These are phyloP conservation scores for Lacanobia oleracea DNA, from an alignment of 2,888 invertebrate species.

Conservation along the genomic window DNA sequence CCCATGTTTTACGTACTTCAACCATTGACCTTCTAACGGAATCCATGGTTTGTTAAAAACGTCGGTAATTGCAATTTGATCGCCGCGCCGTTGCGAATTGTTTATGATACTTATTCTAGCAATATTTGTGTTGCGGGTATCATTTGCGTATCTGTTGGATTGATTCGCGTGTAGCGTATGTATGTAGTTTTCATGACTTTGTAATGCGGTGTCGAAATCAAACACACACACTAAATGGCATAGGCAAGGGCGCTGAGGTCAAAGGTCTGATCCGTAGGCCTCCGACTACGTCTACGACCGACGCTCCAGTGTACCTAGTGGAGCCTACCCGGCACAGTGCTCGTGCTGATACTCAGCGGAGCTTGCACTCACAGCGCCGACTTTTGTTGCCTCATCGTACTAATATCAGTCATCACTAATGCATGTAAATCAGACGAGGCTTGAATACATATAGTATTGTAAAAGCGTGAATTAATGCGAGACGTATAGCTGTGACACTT, in stretches of 20 bases:
- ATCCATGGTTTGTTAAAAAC: conserved; percentile 20
- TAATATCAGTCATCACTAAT: not conserved
- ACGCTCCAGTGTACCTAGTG: too few relatives aligned
- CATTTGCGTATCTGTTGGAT: conserved; percentile 30
- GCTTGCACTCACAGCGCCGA: conserved; percentile 4
- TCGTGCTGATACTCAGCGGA: not conserved
- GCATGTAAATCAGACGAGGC: conserved; percentile 17
- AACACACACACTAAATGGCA: not conserved
- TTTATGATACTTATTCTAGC: conserved; percentile 15
- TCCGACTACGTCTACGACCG: too few relatives aligned
- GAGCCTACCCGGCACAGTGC: too few relatives aligned
- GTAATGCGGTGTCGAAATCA: conserved; percentile 12
- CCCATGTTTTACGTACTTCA: conserved; percentile 8
- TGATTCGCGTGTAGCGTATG: conserved; percentile 22
- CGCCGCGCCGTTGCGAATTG: conserved; percentile 30
- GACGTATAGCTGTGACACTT: conserved; percentile 18
- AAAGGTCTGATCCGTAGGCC: not conserved
- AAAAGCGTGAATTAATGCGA: conserved; percentile 17
- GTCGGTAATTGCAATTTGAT: conserved; percentile 16
- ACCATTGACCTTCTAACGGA: conserved; percentile 23
- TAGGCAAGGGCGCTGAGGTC: not conserved
- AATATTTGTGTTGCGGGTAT: conserved; percentile 21
- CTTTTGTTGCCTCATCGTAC: not conserved
- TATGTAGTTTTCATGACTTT: conserved; percentile 11
- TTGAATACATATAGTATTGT: conserved; percentile 30